These are phyloP conservation scores for Lonchura striata DNA, from an alignment of 2,113 vertebrate genomes.

Conservation along the genomic window DNA sequence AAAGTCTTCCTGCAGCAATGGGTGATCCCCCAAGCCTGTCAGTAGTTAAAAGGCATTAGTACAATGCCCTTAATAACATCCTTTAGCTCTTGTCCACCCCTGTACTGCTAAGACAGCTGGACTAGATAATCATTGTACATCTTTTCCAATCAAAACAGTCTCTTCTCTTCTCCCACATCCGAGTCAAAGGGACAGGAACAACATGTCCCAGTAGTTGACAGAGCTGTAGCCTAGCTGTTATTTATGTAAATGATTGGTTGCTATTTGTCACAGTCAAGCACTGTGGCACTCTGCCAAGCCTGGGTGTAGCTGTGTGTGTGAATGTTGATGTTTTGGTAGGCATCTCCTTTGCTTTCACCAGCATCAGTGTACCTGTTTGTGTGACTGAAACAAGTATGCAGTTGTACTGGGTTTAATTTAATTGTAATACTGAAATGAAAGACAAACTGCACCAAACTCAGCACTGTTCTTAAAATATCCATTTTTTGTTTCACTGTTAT, in stretches of 20 bases:
- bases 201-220: not conserved
- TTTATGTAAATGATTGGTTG: not conserved
- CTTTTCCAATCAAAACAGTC: not conserved
- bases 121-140: rapidly evolving
- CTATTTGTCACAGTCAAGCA: not conserved
- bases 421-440: not conserved
- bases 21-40: not conserved
- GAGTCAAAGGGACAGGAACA: not conserved
- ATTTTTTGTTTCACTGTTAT: not conserved
- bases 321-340: not conserved
- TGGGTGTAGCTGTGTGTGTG: not conserved
- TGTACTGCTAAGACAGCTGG: not conserved
- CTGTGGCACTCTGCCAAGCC: not conserved
- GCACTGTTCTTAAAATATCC: not conserved
- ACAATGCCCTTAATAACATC: not conserved
- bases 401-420: not conserved
- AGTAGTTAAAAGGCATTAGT: not conserved
- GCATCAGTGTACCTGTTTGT: not conserved
- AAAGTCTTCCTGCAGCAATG: not conserved
- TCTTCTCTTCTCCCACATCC: not conserved
- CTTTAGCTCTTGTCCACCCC: not conserved
- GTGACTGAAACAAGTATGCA: not conserved
- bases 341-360: not conserved
- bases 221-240: not conserved
- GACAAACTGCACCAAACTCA: not conserved